Evolutionary conservation across 2,888 invertebrate genomes (phyloP), one percentile per base, ranked within the genome.

Genomic region (Ophonus ardosiacus): DNA sequence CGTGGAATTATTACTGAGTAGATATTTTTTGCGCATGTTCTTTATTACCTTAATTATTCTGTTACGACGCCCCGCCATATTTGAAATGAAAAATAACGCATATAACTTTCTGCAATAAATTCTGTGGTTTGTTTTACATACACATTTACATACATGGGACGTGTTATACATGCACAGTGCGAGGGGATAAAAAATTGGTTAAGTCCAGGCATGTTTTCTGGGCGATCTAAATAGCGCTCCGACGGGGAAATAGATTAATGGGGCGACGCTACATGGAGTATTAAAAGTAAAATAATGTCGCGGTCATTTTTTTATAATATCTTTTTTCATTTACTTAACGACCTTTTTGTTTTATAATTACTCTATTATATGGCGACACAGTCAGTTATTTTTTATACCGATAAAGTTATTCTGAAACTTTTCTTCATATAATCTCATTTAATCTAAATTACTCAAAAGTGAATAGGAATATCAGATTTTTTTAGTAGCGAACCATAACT

Each of bases 51-150:
- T 81, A 81, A 81, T 81, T 81, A 81, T 63, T 65, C 61, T 81
- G 81, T 81, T 65, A 65, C 51, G 57, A 78, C 56, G 57, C 78
- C 17, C 1, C 21, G 59, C 24, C 78, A 78, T 81, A 80, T 80
- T 63, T 81, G 81, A 65, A 63, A 81, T 81, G 81, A 63, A 43
- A 65, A 81, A 81, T 81, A 63, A 81, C 81, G 65, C 81, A 43
- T 63, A 81, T 51, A 81, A 81, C 63, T 81, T 63, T 81, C 61
- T 81, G 81, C 81, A 81, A 81, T 81, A 81, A 81, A 81, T 81
- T 81, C 43, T 13, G n/a, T 24, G n/a, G 78, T 78, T 78, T 78
- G 78, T 78, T 78, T 63, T 24, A 21, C 43, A 38, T 63, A 61
- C 51, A 63, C 63, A 81, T 81, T 81, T 81, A 81, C 81, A 81